phyloP scores from a whole-genome alignment of 2,888 invertebrate genomes.

The Heliconius erato region DNA sequence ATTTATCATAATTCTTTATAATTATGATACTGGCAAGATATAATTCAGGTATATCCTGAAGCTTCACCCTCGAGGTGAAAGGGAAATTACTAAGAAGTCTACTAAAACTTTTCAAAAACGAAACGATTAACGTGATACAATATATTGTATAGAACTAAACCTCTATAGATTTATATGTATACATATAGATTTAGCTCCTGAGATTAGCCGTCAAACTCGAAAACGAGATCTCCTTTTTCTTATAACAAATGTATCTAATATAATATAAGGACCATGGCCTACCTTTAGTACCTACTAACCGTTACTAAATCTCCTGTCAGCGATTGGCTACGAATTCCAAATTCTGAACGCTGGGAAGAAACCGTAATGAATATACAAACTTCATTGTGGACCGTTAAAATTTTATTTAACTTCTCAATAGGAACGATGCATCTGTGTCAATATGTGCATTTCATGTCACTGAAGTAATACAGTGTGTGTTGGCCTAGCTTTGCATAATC shows the following conservation, averaged over 20 bases:
- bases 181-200: background rate
- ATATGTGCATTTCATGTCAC: constrained; percentile 54
- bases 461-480: constrained; percentile 2
- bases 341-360: constrained; percentile 63
- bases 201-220: background rate
- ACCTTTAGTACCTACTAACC: background rate
- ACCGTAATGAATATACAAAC: constrained; percentile 68
- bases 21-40: too few species aligned
- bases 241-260: background rate
- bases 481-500: background rate
- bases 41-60: too few species aligned
- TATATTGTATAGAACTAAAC: too few species aligned
- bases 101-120: too few species aligned
- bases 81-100: too few species aligned
- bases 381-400: constrained; percentile 63
- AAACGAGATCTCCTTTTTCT: background rate
- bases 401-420: constrained; percentile 68
- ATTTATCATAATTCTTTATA: too few species aligned
- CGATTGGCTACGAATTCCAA: constrained; percentile 61
- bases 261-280: background rate
- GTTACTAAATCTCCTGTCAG: constrained; percentile 36
- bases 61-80: too few species aligned
- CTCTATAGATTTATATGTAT: background rate
- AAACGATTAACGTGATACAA: too few species aligned
- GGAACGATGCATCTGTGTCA: constrained; percentile 71